A percentile compares a stretch with the other conserved stretches of the same genome.
These are phyloP conservation scores for Andrena bucephala DNA, from an alignment of 2,888 invertebrate genomes.

Conservation along the genomic window DNA sequence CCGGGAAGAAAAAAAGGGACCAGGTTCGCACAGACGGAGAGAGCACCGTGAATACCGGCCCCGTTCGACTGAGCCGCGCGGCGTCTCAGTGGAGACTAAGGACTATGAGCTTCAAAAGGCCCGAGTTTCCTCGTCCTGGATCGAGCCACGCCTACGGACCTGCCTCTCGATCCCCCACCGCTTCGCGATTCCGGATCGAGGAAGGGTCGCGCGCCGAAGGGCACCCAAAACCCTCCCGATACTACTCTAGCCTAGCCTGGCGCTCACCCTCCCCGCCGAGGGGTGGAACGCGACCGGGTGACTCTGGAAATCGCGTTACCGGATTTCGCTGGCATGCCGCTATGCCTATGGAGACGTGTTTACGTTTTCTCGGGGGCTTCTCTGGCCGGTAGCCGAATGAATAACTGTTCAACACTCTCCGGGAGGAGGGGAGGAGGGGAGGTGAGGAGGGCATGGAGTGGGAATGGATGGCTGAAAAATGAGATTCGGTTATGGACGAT, in stretches of 20 bases:
- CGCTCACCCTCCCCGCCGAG: neutral
- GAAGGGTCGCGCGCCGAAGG: neutral
- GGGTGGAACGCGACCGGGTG: neutral
- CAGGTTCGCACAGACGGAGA: neutral
- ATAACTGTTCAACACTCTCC: neutral
- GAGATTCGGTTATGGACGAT: neutral
- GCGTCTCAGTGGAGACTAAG: constrained; percentile 79
- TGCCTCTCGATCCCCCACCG: constrained; percentile 38
- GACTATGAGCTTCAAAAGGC: constrained; percentile 28
- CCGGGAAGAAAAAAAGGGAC: neutral
- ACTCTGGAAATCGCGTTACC: constrained; percentile 23
- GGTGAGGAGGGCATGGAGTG: no score
- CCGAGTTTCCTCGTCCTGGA: constrained; percentile 10
- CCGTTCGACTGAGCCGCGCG: constrained; percentile 62
- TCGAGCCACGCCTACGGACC: constrained; percentile 44
- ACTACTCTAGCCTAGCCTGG: neutral
- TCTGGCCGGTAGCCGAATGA: neutral
- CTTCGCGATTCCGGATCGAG: constrained; percentile 1
- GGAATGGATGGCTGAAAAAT: neutral
- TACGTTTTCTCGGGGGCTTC: neutral
- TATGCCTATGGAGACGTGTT: neutral
- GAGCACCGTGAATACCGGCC: neutral
- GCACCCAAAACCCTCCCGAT: neutral
- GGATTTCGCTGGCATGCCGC: neutral
- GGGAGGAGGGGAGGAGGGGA: no score